Evolutionary conservation across 2,113 vertebrate species (phyloP), one percentile per base, ranked within the genome.

Genomic region (Heterotilapia buettikoferi): DNA sequence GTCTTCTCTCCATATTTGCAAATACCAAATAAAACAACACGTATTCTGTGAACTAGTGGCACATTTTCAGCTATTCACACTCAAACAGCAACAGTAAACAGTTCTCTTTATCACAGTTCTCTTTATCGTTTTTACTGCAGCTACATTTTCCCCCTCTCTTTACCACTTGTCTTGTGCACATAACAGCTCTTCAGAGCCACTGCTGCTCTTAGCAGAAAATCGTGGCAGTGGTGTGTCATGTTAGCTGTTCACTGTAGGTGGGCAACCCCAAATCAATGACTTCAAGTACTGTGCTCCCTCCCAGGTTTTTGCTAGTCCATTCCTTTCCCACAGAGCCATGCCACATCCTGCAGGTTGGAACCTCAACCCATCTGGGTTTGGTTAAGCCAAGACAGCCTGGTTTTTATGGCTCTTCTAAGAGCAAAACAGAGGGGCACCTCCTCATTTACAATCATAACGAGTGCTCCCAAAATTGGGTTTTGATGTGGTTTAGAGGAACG

Each of bases 321-420:
- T 91, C 68, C 80, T 80, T 84, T 86, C 85, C 86, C 83, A 63
- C 85, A 87, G 66, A 89, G 91, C 76, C 6, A 36, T 86, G 87
- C 93, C 93, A 96, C 95, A 95, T 95, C 96, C 94, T 94, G 92
- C 86, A 92, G 91, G 89, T 92, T 91, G 85, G 91, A 89, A 94
- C 93, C 92, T 16, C 94, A 93, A 63, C 76, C 92, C 94, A 95
- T 95, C 92, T 94, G 94, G 90, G 88, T 93, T 89, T 90, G 86
- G 90, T 95, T 96, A 95, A 84, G 76, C 86, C 81, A 89, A 90
- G 91, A 89, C 80, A 93, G 83, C n/a, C n/a, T n/a, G n/a, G n/a
- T n/a, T n/a, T n/a, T n/a, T n/a, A n/a, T n/a, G n/a, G n/a, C n/a
- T n/a, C n/a, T n/a, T n/a, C 87, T 36, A 50, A 54, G 91, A 90